Evolutionary conservation across 2,888 invertebrate species (phyloP).

Genomic region (Sycophila texana): DNA sequence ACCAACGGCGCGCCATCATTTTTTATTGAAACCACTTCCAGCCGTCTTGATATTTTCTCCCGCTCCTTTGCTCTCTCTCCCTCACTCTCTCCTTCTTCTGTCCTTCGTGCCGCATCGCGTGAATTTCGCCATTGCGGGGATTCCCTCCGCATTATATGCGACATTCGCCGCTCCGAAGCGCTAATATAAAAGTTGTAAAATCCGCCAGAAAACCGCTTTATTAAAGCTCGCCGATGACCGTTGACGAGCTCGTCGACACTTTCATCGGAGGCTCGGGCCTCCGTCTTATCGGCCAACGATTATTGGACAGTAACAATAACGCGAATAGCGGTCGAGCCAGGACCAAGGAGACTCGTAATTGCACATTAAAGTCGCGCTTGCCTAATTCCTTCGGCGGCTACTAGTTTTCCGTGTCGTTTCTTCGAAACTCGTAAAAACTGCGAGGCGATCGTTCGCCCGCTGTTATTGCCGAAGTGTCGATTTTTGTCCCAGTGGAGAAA

Average conservation of each 20-base stretch:
- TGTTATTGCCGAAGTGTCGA: neutral
- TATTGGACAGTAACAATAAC: constrained; percentile 47
- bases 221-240: constrained; percentile 23
- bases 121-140: constrained; percentile 11
- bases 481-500: constrained; percentile 25
- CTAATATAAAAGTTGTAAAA: constrained; percentile 51
- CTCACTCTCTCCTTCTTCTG: neutral
- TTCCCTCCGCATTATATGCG: constrained; percentile 20
- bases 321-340: neutral
- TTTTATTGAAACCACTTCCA: constrained; percentile 68
- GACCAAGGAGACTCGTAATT: neutral
- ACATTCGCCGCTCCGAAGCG: constrained; percentile 35
- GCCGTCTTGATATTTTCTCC: constrained; percentile 56
- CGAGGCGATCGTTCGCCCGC: neutral
- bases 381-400: constrained; percentile 31
- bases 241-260: constrained; percentile 53
- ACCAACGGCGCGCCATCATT: constrained; percentile 63
- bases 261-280: neutral
- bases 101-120: constrained; percentile 7
- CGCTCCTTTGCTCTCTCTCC: neutral
- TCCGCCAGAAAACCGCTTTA: constrained; percentile 31
- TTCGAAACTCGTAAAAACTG: constrained; percentile 23
- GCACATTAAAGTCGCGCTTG: constrained; percentile 8
- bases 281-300: constrained; percentile 44
- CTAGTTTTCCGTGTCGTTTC: constrained; percentile 12